Conservation (phyloP, 2,113 vertebrate genomes). For the Progne subis region DNA sequence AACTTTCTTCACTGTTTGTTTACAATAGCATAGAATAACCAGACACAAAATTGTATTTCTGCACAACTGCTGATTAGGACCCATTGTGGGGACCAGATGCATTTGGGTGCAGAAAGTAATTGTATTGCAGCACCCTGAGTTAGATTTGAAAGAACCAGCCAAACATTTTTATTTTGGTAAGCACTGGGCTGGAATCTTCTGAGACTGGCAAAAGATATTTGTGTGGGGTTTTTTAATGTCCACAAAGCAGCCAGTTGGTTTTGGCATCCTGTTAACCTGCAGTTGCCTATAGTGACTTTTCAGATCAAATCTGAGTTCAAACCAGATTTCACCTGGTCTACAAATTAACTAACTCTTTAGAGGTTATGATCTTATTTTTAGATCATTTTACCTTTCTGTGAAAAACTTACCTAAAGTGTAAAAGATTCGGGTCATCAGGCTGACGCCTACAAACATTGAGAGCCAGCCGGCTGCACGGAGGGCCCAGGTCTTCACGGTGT, state of each 20-base stretch:
- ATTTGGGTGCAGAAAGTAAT: background rate
- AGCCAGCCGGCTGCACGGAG: conserved; percentile 88
- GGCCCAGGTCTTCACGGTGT: conserved; percentile 89
- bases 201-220: background rate
- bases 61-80: background rate
- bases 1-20: background rate
- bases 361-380: background rate
- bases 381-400: background rate
- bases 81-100: background rate
- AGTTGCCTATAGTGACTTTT: background rate
- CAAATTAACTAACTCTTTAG: background rate
- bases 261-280: background rate
- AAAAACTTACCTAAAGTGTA: conserved; percentile 85
- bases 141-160: background rate
- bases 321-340: background rate
- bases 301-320: background rate
- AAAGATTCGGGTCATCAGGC: conserved; percentile 87
- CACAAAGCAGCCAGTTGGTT: background rate
- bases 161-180: background rate
- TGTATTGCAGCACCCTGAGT: background rate
- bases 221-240: background rate
- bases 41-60: background rate
- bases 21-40: background rate
- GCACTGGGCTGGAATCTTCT: background rate
- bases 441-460: conserved; percentile 92